phyloP scores from a whole-genome alignment of 2,888 invertebrate species.

The Stomorhina lunata region DNA sequence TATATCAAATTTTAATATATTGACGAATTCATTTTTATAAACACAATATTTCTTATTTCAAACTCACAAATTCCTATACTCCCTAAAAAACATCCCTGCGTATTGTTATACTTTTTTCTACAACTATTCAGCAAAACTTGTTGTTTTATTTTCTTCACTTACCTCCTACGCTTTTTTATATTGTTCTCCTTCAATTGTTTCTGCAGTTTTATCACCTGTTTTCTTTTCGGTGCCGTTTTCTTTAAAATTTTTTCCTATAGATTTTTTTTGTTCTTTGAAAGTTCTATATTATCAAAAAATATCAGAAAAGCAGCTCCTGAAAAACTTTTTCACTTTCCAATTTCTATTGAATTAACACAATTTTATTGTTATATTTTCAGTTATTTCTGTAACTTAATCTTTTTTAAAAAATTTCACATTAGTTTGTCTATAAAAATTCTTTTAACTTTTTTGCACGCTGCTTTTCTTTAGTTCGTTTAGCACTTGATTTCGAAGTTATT shows the following conservation, averaged over 20 bases:
- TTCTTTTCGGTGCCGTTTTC: slow-evolving; percentile 10
- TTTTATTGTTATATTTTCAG: neutral
- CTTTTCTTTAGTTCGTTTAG: neutral
- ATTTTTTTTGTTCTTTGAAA: slow-evolving; percentile 15
- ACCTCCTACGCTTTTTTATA: slow-evolving; percentile 61
- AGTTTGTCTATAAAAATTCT: neutral
- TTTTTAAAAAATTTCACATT: neutral
- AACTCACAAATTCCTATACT: no score
- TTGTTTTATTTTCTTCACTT: slow-evolving; percentile 43
- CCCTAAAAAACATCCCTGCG: neutral
- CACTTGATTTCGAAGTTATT: neutral
- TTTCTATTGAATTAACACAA: neutral
- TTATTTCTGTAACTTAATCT: neutral
- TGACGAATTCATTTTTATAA: no score
- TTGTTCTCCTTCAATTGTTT: neutral
- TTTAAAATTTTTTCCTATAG: slow-evolving; percentile 11
- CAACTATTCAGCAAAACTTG: slow-evolving; percentile 30
- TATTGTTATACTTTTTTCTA: slow-evolving; percentile 14
- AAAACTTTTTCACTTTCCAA: neutral
- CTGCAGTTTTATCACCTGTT: slow-evolving; percentile 49
- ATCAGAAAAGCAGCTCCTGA: neutral
- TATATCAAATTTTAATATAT: no score
- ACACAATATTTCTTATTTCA: no score
- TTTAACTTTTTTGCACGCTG: neutral
- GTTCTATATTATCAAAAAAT: neutral